A percentile compares a stretch with the other conserved stretches of the same genome.
These are phyloP conservation scores for Montipora cactus DNA, from an alignment of 64 coral and sea anemone genomes.

Conservation along the genomic window DNA sequence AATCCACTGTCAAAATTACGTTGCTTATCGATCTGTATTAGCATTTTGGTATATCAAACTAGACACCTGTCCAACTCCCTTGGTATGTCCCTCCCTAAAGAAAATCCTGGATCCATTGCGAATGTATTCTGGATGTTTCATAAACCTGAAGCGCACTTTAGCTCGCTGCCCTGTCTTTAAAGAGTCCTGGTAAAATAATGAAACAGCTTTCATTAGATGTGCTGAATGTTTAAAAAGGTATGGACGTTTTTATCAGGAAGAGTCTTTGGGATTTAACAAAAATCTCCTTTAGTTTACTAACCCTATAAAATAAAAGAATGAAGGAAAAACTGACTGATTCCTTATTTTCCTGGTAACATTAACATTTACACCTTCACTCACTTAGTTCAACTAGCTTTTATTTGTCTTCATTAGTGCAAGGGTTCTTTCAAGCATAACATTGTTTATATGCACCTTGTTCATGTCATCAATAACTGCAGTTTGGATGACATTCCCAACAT, in stretches of 20 bases:
- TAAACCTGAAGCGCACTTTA: conserved; percentile 86
- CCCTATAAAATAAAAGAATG: too few relatives aligned
- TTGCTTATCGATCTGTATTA: neutral
- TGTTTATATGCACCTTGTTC: conserved; percentile 54
- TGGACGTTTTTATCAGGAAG: too few relatives aligned
- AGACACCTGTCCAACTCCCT: conserved; percentile 86
- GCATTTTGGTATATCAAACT: conserved; percentile 54
- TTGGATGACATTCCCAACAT: conserved; percentile 94
- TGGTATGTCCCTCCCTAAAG: conserved; percentile 92
- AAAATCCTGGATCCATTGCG: conserved; percentile 76
- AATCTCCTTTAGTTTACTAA: too few relatives aligned
- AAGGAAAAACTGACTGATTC: too few relatives aligned
- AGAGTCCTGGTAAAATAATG: conserved; percentile 61
- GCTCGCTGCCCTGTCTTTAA: conserved; percentile 90
- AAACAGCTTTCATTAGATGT: too few relatives aligned
- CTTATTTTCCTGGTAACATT: too few relatives aligned
- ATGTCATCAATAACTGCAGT: conserved; percentile 93
- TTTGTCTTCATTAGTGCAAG: neutral
- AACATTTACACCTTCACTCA: too few relatives aligned
- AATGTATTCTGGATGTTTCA: conserved; percentile 94
- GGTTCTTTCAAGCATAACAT: too few relatives aligned
- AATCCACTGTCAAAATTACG: neutral
- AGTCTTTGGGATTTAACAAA: too few relatives aligned
- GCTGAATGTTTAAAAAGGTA: too few relatives aligned
- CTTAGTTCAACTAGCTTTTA: too few relatives aligned